A percentile compares a stretch with the other conserved stretches of the same genome.
Conservation (phyloP, 2,888 invertebrate species). For the Oscheius onirici region DNA sequence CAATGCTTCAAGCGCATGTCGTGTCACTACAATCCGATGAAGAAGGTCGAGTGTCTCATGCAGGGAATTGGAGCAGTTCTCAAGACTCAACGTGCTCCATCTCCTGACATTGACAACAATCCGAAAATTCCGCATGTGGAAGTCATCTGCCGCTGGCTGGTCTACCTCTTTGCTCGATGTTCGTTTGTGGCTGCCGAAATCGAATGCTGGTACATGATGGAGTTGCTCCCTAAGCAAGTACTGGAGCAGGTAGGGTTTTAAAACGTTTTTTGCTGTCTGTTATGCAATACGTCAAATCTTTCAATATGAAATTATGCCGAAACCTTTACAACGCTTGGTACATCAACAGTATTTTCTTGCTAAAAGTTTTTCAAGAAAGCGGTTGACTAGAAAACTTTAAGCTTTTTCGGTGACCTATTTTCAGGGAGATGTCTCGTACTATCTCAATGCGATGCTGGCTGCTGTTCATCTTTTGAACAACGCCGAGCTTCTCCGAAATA, state of each 20-base stretch:
- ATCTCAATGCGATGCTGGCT: conserved; percentile 89
- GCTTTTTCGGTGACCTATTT: no score
- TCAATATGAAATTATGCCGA: no score
- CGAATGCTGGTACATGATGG: conserved; percentile 96
- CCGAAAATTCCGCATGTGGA: conserved; percentile 76
- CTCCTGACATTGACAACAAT: conserved; percentile 39
- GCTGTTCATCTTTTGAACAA: conserved; percentile 89
- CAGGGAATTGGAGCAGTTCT: conserved; percentile 42
- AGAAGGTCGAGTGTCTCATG: conserved; percentile 86
- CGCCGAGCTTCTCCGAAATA: conserved; percentile 72
- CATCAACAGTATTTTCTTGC: no score
- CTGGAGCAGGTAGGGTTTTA: conserved; percentile 37
- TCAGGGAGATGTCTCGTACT: conserved; percentile 89
- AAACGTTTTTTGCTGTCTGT: no score
- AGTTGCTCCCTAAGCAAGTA: conserved; percentile 86
- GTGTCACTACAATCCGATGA: conserved; percentile 88
- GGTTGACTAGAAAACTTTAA: no score
- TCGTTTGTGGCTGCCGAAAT: conserved; percentile 90
- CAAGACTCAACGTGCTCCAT: conserved; percentile 35
- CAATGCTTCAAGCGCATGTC: conserved; percentile 83
- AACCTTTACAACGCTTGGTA: no score
- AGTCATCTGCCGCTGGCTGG: conserved; percentile 84
- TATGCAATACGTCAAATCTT: no score
- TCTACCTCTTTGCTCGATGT: conserved; percentile 89
- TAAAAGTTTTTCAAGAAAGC: no score